A percentile compares a stretch with the other conserved stretches of the same genome.
Evolutionary conservation across 2,113 vertebrate genomes (phyloP).

Genomic region (Thamnophis sirtalis): DNA sequence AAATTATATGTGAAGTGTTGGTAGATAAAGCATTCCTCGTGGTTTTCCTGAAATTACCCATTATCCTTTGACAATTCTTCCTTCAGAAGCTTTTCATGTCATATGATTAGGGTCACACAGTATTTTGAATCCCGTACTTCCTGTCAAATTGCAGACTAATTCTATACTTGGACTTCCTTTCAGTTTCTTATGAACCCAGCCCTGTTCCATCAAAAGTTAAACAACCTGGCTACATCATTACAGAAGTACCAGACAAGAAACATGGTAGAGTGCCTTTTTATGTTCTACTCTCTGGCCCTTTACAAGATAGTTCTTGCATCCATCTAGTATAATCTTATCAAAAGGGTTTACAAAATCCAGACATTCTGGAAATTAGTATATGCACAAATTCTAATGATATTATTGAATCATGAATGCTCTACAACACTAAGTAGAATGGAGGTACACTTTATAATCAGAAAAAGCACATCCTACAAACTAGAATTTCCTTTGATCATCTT

Average conservation of each 20-base stretch:
- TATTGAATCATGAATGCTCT: background rate
- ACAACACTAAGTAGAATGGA: background rate
- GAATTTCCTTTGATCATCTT: too few species aligned
- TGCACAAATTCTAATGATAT: background rate
- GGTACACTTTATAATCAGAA: background rate
- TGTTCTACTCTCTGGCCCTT: background rate
- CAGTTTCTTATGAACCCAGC: slow-evolving; percentile 20
- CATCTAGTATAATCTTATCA: background rate
- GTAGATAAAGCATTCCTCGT: background rate
- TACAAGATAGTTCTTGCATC: background rate
- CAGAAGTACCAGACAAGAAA: slow-evolving; percentile 5
- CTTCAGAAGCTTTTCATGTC: background rate
- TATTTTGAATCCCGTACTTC: background rate
- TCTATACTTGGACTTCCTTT: slow-evolving; percentile 8
- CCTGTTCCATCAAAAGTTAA: slow-evolving; percentile 17
- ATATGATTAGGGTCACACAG: background rate
- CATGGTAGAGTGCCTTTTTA: slow-evolving; percentile 21
- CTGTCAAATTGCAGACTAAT: background rate
- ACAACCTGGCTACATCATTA: background rate
- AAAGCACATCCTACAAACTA: background rate
- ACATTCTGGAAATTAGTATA: background rate
- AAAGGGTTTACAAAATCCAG: background rate
- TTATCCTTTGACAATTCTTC: background rate
- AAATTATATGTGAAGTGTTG: background rate
- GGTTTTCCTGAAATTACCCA: background rate